phyloP scores from a whole-genome alignment of 1,140 invertebrate genomes.

The Amphibalanus amphitrite region DNA sequence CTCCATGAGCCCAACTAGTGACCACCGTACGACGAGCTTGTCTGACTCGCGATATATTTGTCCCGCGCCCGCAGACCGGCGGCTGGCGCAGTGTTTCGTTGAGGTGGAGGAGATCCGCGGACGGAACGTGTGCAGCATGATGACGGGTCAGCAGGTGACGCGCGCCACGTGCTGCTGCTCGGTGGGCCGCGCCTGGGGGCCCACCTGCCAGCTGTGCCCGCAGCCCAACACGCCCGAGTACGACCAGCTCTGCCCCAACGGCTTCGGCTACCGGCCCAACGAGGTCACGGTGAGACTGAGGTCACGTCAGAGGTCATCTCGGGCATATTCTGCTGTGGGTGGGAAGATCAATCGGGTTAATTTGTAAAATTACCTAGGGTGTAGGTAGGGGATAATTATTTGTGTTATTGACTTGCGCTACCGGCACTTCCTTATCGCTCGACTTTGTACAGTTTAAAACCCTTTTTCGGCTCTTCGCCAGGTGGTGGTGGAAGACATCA shows the following conservation, averaged over 20 bases:
- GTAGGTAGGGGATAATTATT: too few species aligned
- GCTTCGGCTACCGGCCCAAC: conserved; percentile 65
- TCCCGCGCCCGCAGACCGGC: conserved; percentile 39
- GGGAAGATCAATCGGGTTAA: too few species aligned
- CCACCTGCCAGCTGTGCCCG: conserved; percentile 63
- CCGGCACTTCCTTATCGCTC: too few species aligned
- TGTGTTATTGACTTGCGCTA: too few species aligned
- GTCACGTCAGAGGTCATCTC: too few species aligned
- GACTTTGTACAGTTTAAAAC: too few species aligned
- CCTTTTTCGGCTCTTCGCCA: conserved; percentile 21
- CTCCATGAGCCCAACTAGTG: too few species aligned
- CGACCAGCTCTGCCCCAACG: conserved; percentile 59
- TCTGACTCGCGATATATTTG: not conserved
- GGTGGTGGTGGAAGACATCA: conserved; percentile 59
- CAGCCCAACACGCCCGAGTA: conserved; percentile 47
- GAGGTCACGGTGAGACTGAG: conserved; percentile 43
- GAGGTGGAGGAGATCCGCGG: conserved; percentile 27
- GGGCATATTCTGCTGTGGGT: too few species aligned
- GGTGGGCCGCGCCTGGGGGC: conserved; percentile 65
- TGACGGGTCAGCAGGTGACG: conserved; percentile 37
- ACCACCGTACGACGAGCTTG: too few species aligned
- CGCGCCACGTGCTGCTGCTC: conserved; percentile 73
- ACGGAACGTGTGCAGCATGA: conserved; percentile 6
- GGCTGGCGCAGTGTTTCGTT: conserved; percentile 58
- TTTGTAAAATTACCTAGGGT: too few species aligned